Conservation (phyloP, 2,888 invertebrate species). For the Lepidonotus clava region DNA sequence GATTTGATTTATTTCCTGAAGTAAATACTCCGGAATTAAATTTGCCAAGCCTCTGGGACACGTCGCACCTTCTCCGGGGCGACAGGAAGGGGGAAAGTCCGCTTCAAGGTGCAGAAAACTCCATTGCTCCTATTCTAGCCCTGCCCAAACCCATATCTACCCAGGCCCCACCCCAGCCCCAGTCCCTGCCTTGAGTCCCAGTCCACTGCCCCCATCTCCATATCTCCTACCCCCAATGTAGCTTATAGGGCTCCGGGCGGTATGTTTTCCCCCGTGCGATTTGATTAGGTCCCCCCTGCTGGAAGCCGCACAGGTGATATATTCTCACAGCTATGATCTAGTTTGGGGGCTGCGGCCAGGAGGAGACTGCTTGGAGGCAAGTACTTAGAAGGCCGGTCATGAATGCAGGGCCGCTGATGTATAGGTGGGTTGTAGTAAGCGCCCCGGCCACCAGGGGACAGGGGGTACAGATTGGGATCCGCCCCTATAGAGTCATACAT, state of each 20-base stretch:
- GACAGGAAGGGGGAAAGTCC: not conserved
- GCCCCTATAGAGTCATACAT: no score
- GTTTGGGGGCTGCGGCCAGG: not conserved
- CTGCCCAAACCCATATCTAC: no score
- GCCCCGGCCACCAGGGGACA: not conserved
- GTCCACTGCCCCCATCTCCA: no score
- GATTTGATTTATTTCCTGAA: constrained; percentile 9
- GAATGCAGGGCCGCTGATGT: not conserved
- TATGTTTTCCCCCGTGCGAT: not conserved
- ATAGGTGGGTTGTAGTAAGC: not conserved
- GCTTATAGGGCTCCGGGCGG: no score
- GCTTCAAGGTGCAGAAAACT: no score
- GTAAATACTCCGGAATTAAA: constrained; percentile 3
- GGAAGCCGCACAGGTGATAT: constrained; percentile 10
- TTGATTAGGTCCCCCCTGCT: not conserved
- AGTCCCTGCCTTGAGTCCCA: no score
- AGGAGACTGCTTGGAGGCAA: not conserved
- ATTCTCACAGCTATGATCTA: not conserved
- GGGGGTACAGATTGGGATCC: not conserved
- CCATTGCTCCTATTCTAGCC: no score
- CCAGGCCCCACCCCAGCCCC: no score
- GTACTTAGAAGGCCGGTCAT: not conserved
- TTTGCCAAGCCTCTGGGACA: not conserved
- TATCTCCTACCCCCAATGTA: no score
- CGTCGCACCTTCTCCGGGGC: not conserved